Evolutionary conservation across 2,888 invertebrate species (phyloP), one percentile per base, ranked within the genome.

Genomic region (Idaea straminata): DNA sequence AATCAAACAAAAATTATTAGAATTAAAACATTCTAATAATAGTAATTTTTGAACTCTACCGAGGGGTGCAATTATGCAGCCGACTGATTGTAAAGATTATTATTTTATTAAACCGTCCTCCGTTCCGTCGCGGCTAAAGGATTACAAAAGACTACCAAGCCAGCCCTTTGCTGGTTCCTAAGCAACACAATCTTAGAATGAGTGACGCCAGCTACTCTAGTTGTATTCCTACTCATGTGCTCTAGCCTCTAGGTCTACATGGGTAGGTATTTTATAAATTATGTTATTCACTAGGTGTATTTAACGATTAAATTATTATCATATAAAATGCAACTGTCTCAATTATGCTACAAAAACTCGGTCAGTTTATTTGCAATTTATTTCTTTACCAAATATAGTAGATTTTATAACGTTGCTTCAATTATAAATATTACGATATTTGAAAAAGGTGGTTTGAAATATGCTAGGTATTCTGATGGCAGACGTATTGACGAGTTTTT

Each of bases 391-490:
- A 13, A 47, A 47, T 47, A 47, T 47, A 47, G 47, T 13, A 47
- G 10, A 47, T 47, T 47, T 47, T 47, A 47, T 59, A 57, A 59
- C 15, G 59, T 61, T 57, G 62, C 16, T 47, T 61, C 4, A 35
- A 57, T 62, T 47, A 47, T 47, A 47, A 47, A 47, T 47, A 13
- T 47, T 38, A 38, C 38, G 38, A 38, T 38, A 38, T 10, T 38
- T 47, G 10, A 7, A 47, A 10, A 47, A 47, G 47, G 47, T 47
- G 47, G 47, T 47, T 47, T 47, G 10, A 47, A 47, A 47, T 47
- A 47, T 47, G 10, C 10, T 47, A 13, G 47, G 47, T 47, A 47
- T 47, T 47, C 10, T 13, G 47, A 47, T 47, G 47, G 47, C 13
- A 13, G 47, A 13, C 7, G 13, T 47, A 7, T 7, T 10, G 13